phyloP scores from a whole-genome alignment of 2,113 vertebrate species.

The Oxyruncus cristatus region DNA sequence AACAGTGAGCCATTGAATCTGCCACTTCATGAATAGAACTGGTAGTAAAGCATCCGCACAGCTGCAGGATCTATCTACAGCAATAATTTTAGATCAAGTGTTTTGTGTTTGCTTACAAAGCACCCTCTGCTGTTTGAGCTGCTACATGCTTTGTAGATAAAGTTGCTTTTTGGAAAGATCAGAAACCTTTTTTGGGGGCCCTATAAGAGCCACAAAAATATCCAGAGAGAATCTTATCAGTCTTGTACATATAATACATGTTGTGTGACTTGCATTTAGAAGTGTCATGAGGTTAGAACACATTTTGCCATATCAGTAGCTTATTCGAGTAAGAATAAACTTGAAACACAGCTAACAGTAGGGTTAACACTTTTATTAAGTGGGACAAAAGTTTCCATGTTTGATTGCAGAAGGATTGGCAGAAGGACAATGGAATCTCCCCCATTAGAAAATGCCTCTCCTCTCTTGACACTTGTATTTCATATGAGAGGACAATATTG shows the following conservation, averaged over 20 bases:
- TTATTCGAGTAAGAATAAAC: not conserved
- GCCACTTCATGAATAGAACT: slow-evolving; percentile 20
- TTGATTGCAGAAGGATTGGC: not conserved
- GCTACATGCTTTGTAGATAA: slow-evolving; percentile 25
- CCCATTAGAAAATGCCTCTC: not conserved
- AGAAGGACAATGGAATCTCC: not conserved
- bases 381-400: not conserved
- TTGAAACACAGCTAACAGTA: not conserved
- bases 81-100: slow-evolving; percentile 44
- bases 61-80: slow-evolving; percentile 21
- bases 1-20: slow-evolving; percentile 13
- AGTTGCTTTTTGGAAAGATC: not conserved
- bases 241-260: not conserved
- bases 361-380: not conserved
- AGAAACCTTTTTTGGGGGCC: not conserved
- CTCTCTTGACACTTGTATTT: not conserved
- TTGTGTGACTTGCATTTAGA: not conserved
- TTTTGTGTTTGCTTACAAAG: slow-evolving; percentile 63
- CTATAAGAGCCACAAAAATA: not conserved
- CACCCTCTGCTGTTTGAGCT: slow-evolving; percentile 58
- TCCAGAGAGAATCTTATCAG: not conserved
- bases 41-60: slow-evolving; percentile 16
- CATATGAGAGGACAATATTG: not conserved
- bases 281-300: not conserved
- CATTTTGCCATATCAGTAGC: not conserved